Evolutionary conservation across 2,888 invertebrate genomes (phyloP).

Genomic region (Caenorhabditis sp.): DNA sequence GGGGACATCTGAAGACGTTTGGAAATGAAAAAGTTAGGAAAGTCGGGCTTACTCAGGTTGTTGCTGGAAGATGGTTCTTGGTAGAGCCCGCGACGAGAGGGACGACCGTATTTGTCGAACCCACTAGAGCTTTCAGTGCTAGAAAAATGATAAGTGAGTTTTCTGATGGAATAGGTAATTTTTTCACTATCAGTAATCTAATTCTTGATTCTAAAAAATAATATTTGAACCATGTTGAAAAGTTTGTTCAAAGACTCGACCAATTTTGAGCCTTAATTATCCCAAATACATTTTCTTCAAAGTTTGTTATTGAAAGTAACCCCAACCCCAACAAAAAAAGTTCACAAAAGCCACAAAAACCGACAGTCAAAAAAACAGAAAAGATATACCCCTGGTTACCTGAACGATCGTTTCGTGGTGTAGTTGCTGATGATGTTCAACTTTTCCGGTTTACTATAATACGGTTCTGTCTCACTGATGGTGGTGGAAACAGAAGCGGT

Average conservation of each 20-base stretch:
- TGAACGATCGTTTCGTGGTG: conserved; percentile 64
- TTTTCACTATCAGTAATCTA: too few relatives aligned
- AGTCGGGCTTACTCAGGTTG: conserved; percentile 73
- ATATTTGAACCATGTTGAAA: too few relatives aligned
- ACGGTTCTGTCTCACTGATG: conserved; percentile 61
- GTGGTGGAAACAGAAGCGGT: conserved; percentile 64
- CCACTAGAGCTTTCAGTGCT: conserved; percentile 72
- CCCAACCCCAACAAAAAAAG: conserved; percentile 27
- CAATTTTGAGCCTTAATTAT: neutral
- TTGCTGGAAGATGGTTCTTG: conserved; percentile 80
- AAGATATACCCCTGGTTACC: conserved; percentile 36
- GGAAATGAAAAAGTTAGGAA: too few relatives aligned
- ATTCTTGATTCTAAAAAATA: too few relatives aligned
- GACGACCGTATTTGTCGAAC: conserved; percentile 70
- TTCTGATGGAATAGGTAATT: too few relatives aligned
- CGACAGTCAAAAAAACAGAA: conserved; percentile 17
- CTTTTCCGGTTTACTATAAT: conserved; percentile 66
- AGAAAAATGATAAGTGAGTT: conserved; percentile 10
- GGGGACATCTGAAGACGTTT: conserved; percentile 60
- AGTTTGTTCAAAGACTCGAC: too few relatives aligned
- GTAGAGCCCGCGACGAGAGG: conserved; percentile 71
- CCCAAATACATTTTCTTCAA: neutral
- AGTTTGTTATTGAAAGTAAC: conserved; percentile 16
- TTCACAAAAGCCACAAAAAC: conserved; percentile 39
- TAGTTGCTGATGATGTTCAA: conserved; percentile 45